Evolutionary conservation across 2,888 invertebrate genomes (phyloP), one percentile per base, ranked within the genome.

Genomic region (Erebia epiphron): DNA sequence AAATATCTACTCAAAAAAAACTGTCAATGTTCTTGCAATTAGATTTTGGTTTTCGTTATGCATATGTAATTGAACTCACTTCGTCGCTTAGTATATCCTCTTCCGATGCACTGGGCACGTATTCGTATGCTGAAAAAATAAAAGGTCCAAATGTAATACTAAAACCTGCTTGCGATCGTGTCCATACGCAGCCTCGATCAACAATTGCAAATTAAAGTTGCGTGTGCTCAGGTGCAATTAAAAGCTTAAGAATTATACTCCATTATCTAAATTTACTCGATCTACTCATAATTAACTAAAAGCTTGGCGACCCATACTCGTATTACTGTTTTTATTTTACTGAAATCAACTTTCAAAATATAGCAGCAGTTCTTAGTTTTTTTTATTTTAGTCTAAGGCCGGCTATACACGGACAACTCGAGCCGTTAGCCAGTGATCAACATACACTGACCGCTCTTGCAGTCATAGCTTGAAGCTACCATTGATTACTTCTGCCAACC

Each of bases 11-110:
- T 35, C 7, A 7, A 35, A 35, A n/a, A 35, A 35, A 35, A 26
- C 26, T 35, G 5, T 35, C 35, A 35, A 35, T 5, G 35, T 35
- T 35, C 5, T 35, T 7, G 35, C 35, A 35, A 35, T 35, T 35
- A 7, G 35, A 35, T 35, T 35, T 35, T 35, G 35, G 35, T 35
- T 49, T 13, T 21, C n/a, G n/a, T n/a, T 67, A 50, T 18, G 2
- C 13, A 13, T n/a, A 50, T 50, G 14, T n/a, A 41, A 57, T 61
- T 71, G 35, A 69, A 76, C 79, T 87, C 94, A 97, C 97, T 95
- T 96, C 97, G 74, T 96, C 96, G 80, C 96, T 96, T 77, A 97
- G 89, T 77, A 97, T 93, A 89, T 97, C 97, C 90, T 97, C 97
- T 89, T 98, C 97, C 8, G 97, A 97, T 73, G 95, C 96, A 83